Conservation (phyloP, 2,113 vertebrate genomes). For the Furnarius figulus region DNA sequence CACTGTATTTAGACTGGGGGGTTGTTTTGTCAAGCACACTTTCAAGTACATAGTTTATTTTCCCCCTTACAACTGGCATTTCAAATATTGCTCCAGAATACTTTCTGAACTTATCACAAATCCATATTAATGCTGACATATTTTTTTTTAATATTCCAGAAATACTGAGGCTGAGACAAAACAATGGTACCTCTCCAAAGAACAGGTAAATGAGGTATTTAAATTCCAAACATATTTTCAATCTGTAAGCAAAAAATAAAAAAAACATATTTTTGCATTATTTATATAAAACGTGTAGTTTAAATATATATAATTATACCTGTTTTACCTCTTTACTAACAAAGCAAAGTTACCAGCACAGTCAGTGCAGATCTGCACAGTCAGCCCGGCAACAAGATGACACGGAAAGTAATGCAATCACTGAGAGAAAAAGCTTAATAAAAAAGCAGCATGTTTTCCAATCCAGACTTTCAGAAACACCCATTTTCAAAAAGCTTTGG, state of each 20-base stretch:
- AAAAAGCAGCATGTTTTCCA: slow-evolving; percentile 64
- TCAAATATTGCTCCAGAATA: neutral
- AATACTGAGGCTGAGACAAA: neutral
- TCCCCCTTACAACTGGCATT: neutral
- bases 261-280: neutral
- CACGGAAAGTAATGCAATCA: neutral
- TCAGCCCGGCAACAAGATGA: neutral
- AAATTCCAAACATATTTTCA: neutral
- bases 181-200: neutral
- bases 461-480: slow-evolving; percentile 66
- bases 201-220: neutral
- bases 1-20: neutral
- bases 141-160: neutral
- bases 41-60: neutral
- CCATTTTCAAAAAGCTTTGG: slow-evolving; percentile 69
- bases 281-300: neutral
- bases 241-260: neutral
- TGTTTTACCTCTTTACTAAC: neutral
- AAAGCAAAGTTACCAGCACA: neutral
- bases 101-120: neutral
- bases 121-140: neutral
- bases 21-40: neutral
- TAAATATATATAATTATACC: neutral
- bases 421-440: slow-evolving; percentile 38
- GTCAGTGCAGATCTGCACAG: neutral